These are phyloP conservation scores for Apeira syringaria DNA, from an alignment of 2,888 invertebrate species.

Conservation along the genomic window DNA sequence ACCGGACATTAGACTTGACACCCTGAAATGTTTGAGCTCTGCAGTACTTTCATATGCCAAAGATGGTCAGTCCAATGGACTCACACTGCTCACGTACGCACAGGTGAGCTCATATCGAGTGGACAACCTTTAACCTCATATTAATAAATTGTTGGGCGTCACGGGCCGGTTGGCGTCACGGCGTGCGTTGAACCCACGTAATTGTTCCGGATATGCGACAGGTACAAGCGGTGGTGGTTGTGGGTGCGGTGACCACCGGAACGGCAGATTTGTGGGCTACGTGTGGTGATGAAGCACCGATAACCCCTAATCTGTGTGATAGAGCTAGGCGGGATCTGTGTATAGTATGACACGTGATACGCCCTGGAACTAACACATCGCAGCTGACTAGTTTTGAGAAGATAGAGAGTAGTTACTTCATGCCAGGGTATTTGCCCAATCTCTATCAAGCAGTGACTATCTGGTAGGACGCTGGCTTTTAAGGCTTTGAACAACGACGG, in stretches of 20 bases:
- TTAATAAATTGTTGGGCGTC: constrained; percentile 56
- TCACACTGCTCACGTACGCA: too few relatives aligned
- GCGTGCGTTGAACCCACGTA: constrained; percentile 59
- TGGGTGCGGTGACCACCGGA: constrained; percentile 30
- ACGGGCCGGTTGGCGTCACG: constrained; percentile 47
- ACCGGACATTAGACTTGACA: not conserved
- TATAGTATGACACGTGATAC: too few relatives aligned
- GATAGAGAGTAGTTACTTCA: too few relatives aligned
- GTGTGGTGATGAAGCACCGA: constrained; percentile 1
- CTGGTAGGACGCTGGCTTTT: too few relatives aligned
- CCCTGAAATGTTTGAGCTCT: not conserved
- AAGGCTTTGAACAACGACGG: too few relatives aligned
- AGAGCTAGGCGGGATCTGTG: too few relatives aligned
- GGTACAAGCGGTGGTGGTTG: constrained; percentile 33
- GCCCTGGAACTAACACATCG: too few relatives aligned
- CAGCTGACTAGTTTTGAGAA: too few relatives aligned
- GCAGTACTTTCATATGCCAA: not conserved
- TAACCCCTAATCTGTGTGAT: too few relatives aligned
- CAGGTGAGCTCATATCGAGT: constrained; percentile 11
- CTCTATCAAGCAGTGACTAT: too few relatives aligned
- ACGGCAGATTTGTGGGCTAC: constrained; percentile 18
- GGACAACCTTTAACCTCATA: constrained; percentile 27
- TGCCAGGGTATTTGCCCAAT: too few relatives aligned
- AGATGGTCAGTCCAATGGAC: not conserved
- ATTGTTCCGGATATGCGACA: constrained; percentile 72